These are phyloP conservation scores for Paratilapia polleni DNA, from an alignment of 2,113 vertebrate species.

Conservation along the genomic window DNA sequence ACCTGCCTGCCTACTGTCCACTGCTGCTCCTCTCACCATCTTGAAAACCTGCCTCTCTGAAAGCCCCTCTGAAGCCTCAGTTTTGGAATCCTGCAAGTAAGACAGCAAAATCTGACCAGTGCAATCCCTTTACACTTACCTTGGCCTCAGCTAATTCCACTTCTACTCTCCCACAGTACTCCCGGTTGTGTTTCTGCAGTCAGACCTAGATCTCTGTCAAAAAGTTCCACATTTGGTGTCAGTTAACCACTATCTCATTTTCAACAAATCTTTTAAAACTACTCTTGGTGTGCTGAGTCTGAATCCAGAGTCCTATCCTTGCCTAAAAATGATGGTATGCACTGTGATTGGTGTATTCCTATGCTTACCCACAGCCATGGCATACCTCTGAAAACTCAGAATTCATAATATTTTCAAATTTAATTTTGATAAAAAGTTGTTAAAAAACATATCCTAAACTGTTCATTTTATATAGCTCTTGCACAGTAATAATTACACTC, in stretches of 20 bases:
- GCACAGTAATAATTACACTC: no score
- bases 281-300: background rate
- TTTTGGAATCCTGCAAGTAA: background rate
- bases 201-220: background rate
- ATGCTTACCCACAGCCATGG: no score
- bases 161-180: background rate
- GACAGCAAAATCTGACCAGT: no score
- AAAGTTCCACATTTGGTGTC: background rate
- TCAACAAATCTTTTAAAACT: background rate
- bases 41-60: background rate
- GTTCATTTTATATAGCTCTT: no score
- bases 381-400: no score
- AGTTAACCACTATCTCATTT: background rate
- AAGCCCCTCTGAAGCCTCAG: background rate
- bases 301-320: background rate
- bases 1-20: background rate
- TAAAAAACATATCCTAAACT: no score
- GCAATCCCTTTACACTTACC: background rate
- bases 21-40: background rate
- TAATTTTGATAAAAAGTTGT: no score
- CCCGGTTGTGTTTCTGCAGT: background rate
- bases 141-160: background rate
- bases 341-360: no score
- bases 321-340: background rate
- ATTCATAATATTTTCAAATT: no score